These are phyloP conservation scores for Halesus radiatus DNA, from an alignment of 1,140 invertebrate genomes.

Conservation along the genomic window DNA sequence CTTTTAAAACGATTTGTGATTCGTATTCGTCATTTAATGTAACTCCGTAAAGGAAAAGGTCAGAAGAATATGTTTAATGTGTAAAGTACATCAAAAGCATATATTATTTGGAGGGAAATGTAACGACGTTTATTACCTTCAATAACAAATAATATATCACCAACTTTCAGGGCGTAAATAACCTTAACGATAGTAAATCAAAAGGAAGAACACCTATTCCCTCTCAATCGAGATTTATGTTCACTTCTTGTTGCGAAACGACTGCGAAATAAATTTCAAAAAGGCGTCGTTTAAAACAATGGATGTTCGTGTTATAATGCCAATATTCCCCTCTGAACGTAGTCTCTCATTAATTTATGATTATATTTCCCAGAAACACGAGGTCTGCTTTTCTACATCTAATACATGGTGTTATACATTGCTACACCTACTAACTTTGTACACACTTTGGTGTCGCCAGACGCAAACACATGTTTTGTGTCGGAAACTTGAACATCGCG, in stretches of 20 bases:
- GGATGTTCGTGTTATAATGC: constrained; percentile 40
- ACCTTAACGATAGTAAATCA: constrained; percentile 29
- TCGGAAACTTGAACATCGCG: constrained; percentile 24
- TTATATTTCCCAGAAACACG: constrained; percentile 28
- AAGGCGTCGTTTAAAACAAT: constrained; percentile 41
- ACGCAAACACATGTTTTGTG: constrained; percentile 50
- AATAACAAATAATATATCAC: constrained; percentile 12
- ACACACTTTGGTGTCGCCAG: constrained; percentile 33
- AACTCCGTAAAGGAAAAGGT: not conserved
- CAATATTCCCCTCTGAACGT: constrained; percentile 32
- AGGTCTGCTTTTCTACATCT: constrained; percentile 5
- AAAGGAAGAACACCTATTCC: constrained; percentile 29
- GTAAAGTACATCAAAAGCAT: not conserved
- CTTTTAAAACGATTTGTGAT: too few species aligned
- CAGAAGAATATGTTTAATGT: not conserved
- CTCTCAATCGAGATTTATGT: constrained; percentile 36
- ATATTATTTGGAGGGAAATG: not conserved
- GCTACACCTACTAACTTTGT: not conserved
- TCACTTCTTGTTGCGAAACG: constrained; percentile 31
- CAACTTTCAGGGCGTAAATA: constrained; percentile 25
- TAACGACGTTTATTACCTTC: not conserved
- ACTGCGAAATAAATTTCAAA: constrained; percentile 31
- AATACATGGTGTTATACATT: not conserved
- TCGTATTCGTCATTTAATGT: too few species aligned
- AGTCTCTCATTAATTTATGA: constrained; percentile 47